These are phyloP conservation scores for Lophura swinhoii DNA, from an alignment of 2,797 vertebrate species.

Conservation along the genomic window DNA sequence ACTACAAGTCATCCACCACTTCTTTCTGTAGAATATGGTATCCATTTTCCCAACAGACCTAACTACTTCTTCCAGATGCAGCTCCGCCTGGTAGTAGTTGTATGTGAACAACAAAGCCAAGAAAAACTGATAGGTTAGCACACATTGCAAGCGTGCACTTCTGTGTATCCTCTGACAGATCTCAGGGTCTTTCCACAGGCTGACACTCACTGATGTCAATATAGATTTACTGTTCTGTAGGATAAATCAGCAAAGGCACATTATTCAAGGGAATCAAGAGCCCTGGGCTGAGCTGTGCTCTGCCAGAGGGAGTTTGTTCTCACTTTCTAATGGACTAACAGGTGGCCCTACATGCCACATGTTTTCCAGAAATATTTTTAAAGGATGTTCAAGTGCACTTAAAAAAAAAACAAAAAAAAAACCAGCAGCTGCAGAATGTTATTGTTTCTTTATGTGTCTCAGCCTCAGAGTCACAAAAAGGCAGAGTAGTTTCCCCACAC, in stretches of 20 bases:
- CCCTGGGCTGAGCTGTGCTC: background rate
- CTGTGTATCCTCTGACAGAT: background rate
- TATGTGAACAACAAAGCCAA: background rate
- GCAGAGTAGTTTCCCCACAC: background rate
- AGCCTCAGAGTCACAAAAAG: background rate
- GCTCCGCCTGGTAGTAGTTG: background rate
- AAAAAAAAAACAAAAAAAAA: background rate
- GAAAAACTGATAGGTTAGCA: background rate
- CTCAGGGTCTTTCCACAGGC: background rate
- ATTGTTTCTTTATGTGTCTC: background rate
- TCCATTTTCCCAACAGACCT: background rate
- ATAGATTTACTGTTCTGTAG: background rate
- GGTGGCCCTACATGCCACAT: conserved; percentile 8
- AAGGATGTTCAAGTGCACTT: background rate
- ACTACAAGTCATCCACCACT: background rate
- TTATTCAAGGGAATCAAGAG: background rate
- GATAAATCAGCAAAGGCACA: background rate
- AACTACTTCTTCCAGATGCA: background rate
- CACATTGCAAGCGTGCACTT: background rate
- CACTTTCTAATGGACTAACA: conserved; percentile 49
- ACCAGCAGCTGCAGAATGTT: conserved; percentile 32
- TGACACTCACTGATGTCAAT: background rate
- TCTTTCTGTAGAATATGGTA: background rate
- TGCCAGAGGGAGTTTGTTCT: background rate
- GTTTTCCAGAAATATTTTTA: conserved; percentile 38